These are phyloP conservation scores for Thunnus albacares DNA, from an alignment of 2,797 vertebrate species.

Conservation along the genomic window DNA sequence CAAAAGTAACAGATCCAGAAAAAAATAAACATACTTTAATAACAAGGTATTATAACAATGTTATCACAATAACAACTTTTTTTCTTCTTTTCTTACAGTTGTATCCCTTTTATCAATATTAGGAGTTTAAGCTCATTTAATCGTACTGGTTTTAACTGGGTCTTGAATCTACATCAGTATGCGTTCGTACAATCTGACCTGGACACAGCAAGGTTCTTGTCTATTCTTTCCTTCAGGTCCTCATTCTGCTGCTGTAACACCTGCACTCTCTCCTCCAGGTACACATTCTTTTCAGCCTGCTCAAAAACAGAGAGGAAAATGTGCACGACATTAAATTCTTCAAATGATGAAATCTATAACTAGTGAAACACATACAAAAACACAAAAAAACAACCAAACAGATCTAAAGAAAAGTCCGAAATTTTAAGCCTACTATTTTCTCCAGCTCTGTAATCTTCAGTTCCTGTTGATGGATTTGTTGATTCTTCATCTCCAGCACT, in stretches of 20 bases:
- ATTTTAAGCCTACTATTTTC: slow-evolving; percentile 91
- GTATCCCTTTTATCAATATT: too few relatives aligned
- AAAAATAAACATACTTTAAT: too few relatives aligned
- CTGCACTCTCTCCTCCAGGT: slow-evolving; percentile 94
- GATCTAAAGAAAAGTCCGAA: slow-evolving; percentile 28
- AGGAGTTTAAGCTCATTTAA: too few relatives aligned
- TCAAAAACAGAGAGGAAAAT: slow-evolving; percentile 72
- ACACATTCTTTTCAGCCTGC: slow-evolving; percentile 95
- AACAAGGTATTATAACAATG: too few relatives aligned
- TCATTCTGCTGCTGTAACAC: slow-evolving; percentile 97
- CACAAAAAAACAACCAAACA: neutral
- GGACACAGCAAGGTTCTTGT: slow-evolving; percentile 93
- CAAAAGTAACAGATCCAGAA: too few relatives aligned
- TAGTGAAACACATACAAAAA: neutral
- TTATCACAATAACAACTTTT: too few relatives aligned
- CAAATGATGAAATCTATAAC: slow-evolving; percentile 28
- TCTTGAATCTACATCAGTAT: neutral
- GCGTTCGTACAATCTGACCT: slow-evolving; percentile 83
- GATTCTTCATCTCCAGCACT: slow-evolving; percentile 97
- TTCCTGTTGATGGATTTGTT: slow-evolving; percentile 96
- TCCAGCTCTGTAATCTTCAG: slow-evolving; percentile 94
- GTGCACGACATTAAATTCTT: slow-evolving; percentile 79
- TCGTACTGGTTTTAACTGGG: neutral
- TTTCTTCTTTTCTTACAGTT: too few relatives aligned
- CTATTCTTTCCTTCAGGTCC: slow-evolving; percentile 94